Evolutionary conservation across 2,888 invertebrate genomes (phyloP).

Genomic region (Mythimna ferrago): DNA sequence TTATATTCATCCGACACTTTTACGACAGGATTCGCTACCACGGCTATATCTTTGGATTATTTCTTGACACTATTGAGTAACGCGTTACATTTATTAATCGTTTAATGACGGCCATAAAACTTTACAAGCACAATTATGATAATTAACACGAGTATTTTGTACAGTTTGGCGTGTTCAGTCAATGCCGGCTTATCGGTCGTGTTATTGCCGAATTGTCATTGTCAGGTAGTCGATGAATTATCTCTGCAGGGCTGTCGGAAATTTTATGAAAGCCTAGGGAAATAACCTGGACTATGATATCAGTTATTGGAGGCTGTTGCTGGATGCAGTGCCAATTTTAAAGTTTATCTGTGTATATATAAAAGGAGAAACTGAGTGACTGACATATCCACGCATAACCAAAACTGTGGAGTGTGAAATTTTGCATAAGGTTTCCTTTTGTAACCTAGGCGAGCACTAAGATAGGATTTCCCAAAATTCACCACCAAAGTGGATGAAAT

Average conservation of each 20-base stretch:
- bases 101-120: slow-evolving; percentile 15
- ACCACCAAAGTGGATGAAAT: too few relatives aligned
- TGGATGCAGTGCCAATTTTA: background rate
- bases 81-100: slow-evolving; percentile 27
- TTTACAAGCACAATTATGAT: slow-evolving; percentile 15
- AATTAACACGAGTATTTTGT: slow-evolving; percentile 26
- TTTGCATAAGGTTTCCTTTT: too few relatives aligned
- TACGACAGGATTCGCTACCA: slow-evolving; percentile 15
- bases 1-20: slow-evolving; percentile 11
- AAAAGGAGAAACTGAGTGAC: too few relatives aligned
- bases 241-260: slow-evolving; percentile 1
- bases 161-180: slow-evolving; percentile 40
- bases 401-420: too few relatives aligned
- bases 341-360: background rate
- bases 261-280: background rate
- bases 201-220: slow-evolving; percentile 13
- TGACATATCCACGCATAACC: too few relatives aligned
- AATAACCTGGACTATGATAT: background rate
- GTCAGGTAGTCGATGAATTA: slow-evolving; percentile 25
- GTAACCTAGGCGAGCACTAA: too few relatives aligned
- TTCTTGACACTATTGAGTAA: background rate
- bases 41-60: background rate
- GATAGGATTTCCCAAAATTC: too few relatives aligned
- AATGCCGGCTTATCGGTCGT: slow-evolving; percentile 47
- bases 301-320: background rate